Evolutionary conservation across 1,140 invertebrate genomes (phyloP), one percentile per base, ranked within the genome.

Genomic region (Drosophila kepulauana): DNA sequence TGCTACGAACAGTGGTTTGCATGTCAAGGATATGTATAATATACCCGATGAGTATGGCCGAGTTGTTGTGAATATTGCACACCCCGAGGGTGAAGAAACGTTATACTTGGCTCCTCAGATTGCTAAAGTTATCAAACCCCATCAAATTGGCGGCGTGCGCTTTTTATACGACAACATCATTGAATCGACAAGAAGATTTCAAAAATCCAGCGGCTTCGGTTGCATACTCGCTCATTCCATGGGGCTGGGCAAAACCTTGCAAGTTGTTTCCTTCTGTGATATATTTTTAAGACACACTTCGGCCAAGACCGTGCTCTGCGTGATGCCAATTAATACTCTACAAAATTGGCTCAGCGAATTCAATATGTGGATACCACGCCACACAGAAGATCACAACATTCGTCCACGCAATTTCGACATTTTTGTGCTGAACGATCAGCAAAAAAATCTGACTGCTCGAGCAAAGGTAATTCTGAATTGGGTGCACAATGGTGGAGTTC

Each of bases 321-420:
- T 99, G 77, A 99, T 99, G 94, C 99, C 99, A 1, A 99, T 99
- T 62, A 99, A 99, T 93, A 99, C 99, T 1, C 94, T 99, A 59
- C 98, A 99, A 93, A 99, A 99, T 94, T 99, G 99, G 99, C 93
- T 98, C 70, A 96, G 97, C 2, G 99, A 99, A 93, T 99, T 99
- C 90, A 99, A 99, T 91, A 97, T 98, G 95, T 99, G 98, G 98
- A 92, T 98, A 52, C 97, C 98, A 3, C 93, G 95, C 54, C 94
- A 95, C 52, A 85, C 91, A 0, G 45, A 72, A 6, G 86, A 92
- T 54, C 66, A 89, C 4, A 93, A 91, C 13, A 95, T 96, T 10
- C 93, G 96, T 38, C 94, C 96, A 1, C 93, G 99, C 52, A 95
- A 96, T 66, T 99, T 99, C 89, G 95, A 96, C 49, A 94, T 99